A percentile compares a stretch with the other conserved stretches of the same genome.
phyloP scores from a whole-genome alignment of 2,797 vertebrate genomes.

The Cuculus canorus region DNA sequence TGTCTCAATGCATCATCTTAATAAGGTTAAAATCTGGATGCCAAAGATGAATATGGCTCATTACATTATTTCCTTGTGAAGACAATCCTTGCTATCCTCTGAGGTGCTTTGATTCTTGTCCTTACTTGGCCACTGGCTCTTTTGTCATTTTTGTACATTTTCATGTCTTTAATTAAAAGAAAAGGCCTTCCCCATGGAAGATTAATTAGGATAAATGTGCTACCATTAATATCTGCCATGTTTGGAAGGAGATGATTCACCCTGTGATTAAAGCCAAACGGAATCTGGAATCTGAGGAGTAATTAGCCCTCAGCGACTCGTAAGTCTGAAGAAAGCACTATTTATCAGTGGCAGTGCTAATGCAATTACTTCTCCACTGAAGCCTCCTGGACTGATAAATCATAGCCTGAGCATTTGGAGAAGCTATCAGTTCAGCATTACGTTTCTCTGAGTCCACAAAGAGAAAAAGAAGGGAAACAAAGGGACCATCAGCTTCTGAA shows the following conservation, averaged over 20 bases:
- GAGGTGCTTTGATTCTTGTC: neutral
- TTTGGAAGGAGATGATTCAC: conserved; percentile 85
- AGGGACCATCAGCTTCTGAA: neutral
- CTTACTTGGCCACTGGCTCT: conserved; percentile 11
- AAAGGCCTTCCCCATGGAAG: conserved; percentile 63
- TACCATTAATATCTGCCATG: conserved; percentile 75
- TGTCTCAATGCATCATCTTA: conserved; percentile 11
- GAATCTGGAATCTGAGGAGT: conserved; percentile 79
- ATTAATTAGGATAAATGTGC: conserved; percentile 73
- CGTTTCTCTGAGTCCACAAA: neutral
- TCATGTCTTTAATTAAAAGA: conserved; percentile 72
- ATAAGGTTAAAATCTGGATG: conserved; percentile 46
- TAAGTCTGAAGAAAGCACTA: conserved; percentile 74
- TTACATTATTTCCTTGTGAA: conserved; percentile 17
- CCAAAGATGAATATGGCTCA: conserved; percentile 20
- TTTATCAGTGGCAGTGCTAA: conserved; percentile 76
- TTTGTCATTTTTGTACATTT: conserved; percentile 61
- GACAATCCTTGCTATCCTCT: neutral
- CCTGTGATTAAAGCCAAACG: conserved; percentile 83
- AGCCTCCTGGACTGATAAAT: conserved; percentile 55
- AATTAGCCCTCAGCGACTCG: conserved; percentile 83
- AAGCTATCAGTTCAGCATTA: conserved; percentile 68
- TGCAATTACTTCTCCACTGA: conserved; percentile 70
- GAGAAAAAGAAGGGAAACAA: neutral
- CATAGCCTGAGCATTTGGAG: conserved; percentile 39